phyloP scores from a whole-genome alignment of 1,140 invertebrate genomes.

The Atta texana region DNA sequence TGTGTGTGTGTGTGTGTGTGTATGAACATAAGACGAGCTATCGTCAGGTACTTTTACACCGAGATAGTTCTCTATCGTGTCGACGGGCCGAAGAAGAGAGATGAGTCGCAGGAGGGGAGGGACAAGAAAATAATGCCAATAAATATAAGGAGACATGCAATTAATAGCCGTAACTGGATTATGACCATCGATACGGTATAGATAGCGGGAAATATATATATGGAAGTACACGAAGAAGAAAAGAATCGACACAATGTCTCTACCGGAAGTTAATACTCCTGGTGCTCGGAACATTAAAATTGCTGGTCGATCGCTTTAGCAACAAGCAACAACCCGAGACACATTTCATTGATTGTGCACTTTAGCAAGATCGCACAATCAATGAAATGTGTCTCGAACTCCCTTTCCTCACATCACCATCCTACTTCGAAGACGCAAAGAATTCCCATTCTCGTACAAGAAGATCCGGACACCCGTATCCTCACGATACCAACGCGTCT shows the following conservation, averaged over 20 bases:
- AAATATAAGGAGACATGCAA: constrained; percentile 44
- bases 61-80: constrained; percentile 50
- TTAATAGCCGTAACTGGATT: constrained; percentile 30
- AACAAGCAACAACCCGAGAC: constrained; percentile 31
- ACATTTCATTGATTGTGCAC: too few species aligned
- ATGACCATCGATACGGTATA: neutral
- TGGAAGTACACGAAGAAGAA: constrained; percentile 63
- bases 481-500: constrained; percentile 1
- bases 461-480: too few species aligned
- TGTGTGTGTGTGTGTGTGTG: too few species aligned
- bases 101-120: neutral
- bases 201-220: neutral
- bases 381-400: constrained; percentile 3
- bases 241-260: constrained; percentile 44
- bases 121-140: constrained; percentile 9
- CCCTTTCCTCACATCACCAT: constrained; percentile 27
- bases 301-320: constrained; percentile 67
- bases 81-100: constrained; percentile 46
- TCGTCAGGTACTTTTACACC: constrained; percentile 50
- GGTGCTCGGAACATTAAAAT: constrained; percentile 46
- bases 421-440: constrained; percentile 13
- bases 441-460: constrained; percentile 67
- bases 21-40: constrained; percentile 31
- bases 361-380: constrained; percentile 3
- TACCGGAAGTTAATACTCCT: constrained; percentile 42